A percentile compares a stretch with the other conserved stretches of the same genome.
phyloP scores from a whole-genome alignment of 2,797 vertebrate genomes.

The Limnodromus scolopaceus region DNA sequence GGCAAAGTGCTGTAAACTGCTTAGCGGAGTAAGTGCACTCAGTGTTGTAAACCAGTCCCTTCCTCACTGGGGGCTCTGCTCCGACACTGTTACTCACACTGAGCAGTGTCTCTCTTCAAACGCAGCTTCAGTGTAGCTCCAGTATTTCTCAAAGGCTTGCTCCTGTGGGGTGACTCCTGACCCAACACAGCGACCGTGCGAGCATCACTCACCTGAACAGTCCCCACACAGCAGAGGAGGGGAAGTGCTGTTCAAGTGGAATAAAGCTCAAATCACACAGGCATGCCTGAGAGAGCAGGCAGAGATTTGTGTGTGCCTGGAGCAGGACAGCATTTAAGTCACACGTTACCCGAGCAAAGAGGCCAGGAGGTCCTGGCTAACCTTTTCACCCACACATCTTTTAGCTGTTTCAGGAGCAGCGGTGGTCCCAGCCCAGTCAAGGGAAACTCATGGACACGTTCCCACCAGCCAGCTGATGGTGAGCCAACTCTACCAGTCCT shows the following conservation, averaged over 20 bases:
- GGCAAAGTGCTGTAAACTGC: neutral
- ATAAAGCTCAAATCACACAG: neutral
- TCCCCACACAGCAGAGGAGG: neutral
- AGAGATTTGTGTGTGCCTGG: neutral
- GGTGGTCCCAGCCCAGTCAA: neutral
- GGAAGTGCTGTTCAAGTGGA: neutral
- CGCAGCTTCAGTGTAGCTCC: neutral
- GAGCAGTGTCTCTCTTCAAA: neutral
- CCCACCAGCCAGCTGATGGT: neutral
- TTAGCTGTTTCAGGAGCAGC: neutral
- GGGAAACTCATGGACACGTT: rapidly evolving
- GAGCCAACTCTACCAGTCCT: neutral
- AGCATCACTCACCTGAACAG: neutral
- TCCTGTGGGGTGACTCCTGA: neutral
- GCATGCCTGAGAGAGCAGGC: rapidly evolving
- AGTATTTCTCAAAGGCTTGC: neutral
- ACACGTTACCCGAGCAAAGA: rapidly evolving
- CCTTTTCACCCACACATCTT: neutral
- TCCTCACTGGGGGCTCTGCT: neutral
- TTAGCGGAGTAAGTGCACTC: neutral
- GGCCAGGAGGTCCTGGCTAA: neutral
- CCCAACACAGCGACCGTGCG: rapidly evolving
- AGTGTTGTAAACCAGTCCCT: neutral
- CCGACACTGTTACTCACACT: neutral
- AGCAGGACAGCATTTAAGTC: neutral